Conservation (phyloP, 1,140 invertebrate genomes). For the Chrysoperla carnea region DNA sequence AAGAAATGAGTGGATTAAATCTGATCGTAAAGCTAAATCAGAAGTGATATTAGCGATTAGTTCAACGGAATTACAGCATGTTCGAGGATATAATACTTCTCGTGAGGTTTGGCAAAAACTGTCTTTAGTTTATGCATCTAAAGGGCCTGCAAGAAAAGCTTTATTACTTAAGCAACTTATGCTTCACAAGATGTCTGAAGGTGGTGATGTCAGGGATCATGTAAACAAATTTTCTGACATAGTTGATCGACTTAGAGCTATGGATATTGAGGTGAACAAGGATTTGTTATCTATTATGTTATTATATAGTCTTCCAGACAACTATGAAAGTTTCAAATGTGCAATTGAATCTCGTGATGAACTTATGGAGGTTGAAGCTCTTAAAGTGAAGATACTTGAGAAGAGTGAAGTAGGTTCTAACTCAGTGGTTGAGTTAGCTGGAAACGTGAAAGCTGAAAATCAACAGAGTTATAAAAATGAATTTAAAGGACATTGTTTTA, state of each 20-base stretch:
- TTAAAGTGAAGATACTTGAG: conserved; percentile 11
- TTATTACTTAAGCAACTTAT: conserved; percentile 11
- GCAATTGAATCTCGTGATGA: conserved; percentile 11
- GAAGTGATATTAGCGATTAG: conserved; percentile 10
- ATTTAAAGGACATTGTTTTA: background rate
- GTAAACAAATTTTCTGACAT: conserved; percentile 11
- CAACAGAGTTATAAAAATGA: background rate
- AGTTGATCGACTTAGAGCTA: conserved; percentile 12
- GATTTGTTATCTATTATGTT: conserved; percentile 12
- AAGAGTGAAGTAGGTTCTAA: conserved; percentile 6
- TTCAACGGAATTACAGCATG: conserved; percentile 6
- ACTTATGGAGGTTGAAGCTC: conserved; percentile 3
- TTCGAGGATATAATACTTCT: conserved; percentile 6
- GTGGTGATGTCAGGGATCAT: conserved; percentile 12
- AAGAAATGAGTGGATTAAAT: conserved; percentile 2
- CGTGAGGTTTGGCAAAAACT: conserved; percentile 12
- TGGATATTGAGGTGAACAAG: conserved; percentile 8
- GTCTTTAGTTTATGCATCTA: conserved; percentile 10
- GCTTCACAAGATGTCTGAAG: conserved; percentile 9
- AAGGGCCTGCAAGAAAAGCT: conserved; percentile 8
- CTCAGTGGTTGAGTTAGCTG: background rate
- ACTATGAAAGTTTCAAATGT: conserved; percentile 13
- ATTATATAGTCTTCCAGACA: conserved; percentile 11
- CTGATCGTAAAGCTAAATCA: conserved; percentile 7
- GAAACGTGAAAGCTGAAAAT: background rate